Evolutionary conservation across 2,113 vertebrate genomes (phyloP).

Genomic region (Cryptomyrus ogoouensis): DNA sequence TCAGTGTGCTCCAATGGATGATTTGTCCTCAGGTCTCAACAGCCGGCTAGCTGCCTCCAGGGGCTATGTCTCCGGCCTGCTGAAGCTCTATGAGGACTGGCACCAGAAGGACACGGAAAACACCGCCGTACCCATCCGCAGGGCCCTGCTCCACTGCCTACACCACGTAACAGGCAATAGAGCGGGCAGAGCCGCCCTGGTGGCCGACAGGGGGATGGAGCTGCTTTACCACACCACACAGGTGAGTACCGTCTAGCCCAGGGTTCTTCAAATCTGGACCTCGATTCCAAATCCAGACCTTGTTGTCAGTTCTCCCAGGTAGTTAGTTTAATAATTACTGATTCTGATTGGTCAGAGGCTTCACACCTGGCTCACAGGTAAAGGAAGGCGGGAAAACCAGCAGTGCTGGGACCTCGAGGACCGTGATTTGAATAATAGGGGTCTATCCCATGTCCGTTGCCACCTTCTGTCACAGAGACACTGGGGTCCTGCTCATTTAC

Average conservation of each 20-base stretch:
- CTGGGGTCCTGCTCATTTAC: not conserved
- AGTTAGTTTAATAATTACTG: no score
- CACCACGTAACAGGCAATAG: constrained; percentile 60
- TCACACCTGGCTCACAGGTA: no score
- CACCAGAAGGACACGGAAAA: constrained; percentile 60
- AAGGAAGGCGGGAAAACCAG: no score
- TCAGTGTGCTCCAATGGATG: not conserved
- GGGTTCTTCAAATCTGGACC: not conserved
- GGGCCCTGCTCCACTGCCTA: constrained; percentile 73
- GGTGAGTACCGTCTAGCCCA: constrained; percentile 48
- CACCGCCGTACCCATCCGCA: constrained; percentile 56
- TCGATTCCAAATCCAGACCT: no score
- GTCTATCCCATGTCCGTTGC: not conserved
- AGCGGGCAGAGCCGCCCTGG: constrained; percentile 67
- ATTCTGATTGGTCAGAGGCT: no score
- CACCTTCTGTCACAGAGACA: not conserved
- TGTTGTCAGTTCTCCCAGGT: no score
- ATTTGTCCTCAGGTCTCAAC: constrained; percentile 70
- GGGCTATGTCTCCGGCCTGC: constrained; percentile 65
- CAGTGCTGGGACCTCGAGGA: no score
- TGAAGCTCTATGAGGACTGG: constrained; percentile 80
- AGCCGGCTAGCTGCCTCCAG: constrained; percentile 62
- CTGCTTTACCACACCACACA: constrained; percentile 69
- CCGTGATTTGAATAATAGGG: no score
- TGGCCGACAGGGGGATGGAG: constrained; percentile 64